Evolutionary conservation across 2,797 vertebrate genomes (phyloP), one percentile per base, ranked within the genome.

Genomic region (Chelmon rostratus): DNA sequence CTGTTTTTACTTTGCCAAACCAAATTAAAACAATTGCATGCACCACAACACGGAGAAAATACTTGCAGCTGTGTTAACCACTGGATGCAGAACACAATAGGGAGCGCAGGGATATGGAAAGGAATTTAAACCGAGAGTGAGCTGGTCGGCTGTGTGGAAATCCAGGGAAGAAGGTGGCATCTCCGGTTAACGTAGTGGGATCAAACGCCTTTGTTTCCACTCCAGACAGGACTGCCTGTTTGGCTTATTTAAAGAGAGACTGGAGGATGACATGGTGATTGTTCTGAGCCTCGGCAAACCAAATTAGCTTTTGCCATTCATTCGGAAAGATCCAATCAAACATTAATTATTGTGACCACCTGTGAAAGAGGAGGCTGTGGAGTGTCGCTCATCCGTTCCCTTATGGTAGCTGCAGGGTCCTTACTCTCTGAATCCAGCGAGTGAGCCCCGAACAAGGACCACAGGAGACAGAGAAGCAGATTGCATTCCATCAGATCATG

Each of bases 311-410:
- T 86, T 75, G 78, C 82, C 83, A 75, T 88, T 89, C 82, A 90
- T 84, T 91, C 88, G 78, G 79, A 88, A 79, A 84, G 86, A 85
- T 91, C 78, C 90, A 91, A 95, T 94, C 86, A 93, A 91, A 90
- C 87, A 79, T 86, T 88, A 91, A 94, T 94, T 95, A 91, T 85
- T 82, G 58, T 79, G 87, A 83, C 89, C 92, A 94, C 93, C 93
- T 95, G 92, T 92, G 87, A 92, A 89, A 79, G 64, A 53, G 73
- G 67, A 33, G 57, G 73, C 73, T 73, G 59, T 52, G 46, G 80
- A 76, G 73, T 67, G 82, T 23, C 74, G 80, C 76, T 87, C 72
- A 77, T 91, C 86, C 86, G 83, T 84, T 92, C 86, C 88, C 59
- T 68, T 68, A 83, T 78, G 76, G 84, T 77, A 76, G 68, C 81